Conservation (phyloP, 2,797 vertebrate species). For the Acrossocheilus fasciatus region DNA sequence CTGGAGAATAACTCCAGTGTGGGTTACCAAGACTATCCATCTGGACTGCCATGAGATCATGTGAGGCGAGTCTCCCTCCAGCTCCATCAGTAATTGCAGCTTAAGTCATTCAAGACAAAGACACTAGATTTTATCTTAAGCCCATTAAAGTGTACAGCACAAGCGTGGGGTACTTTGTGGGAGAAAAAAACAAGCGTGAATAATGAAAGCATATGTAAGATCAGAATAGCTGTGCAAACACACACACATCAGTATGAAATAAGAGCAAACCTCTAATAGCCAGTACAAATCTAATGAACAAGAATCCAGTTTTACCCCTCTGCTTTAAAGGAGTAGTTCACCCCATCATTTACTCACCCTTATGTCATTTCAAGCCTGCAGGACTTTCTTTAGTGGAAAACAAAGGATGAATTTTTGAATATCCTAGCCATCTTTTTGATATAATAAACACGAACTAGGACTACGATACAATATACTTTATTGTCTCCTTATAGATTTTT, state of each 20-base stretch:
- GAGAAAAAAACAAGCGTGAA: not conserved
- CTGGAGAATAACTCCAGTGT: conserved; percentile 33
- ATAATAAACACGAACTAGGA: not conserved
- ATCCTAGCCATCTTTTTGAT: not conserved
- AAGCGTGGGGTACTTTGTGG: conserved; percentile 6
- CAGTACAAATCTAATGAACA: not conserved
- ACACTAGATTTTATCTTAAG: conserved; percentile 43
- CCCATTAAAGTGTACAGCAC: conserved; percentile 37
- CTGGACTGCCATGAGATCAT: conserved; percentile 31
- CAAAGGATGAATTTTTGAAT: not conserved
- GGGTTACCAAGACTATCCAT: conserved; percentile 27
- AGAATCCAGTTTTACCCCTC: not conserved
- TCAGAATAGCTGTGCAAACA: conserved; percentile 6
- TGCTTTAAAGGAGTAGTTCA: not conserved
- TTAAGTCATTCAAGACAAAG: conserved; percentile 37
- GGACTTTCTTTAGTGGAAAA: not conserved
- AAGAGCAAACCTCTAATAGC: not conserved
- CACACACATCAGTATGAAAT: not conserved
- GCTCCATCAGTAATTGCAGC: conserved; percentile 25
- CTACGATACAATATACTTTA: not conserved
- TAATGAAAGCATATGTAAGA: conserved; percentile 36
- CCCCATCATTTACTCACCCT: not conserved
- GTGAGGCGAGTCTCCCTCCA: not conserved
- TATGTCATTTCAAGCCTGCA: not conserved
- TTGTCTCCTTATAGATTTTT: not conserved